Percentiles rank a stretch among this genome's conserved stretches.
These are phyloP conservation scores for Piscicola geometra DNA, from an alignment of 2,888 invertebrate species.

Conservation along the genomic window DNA sequence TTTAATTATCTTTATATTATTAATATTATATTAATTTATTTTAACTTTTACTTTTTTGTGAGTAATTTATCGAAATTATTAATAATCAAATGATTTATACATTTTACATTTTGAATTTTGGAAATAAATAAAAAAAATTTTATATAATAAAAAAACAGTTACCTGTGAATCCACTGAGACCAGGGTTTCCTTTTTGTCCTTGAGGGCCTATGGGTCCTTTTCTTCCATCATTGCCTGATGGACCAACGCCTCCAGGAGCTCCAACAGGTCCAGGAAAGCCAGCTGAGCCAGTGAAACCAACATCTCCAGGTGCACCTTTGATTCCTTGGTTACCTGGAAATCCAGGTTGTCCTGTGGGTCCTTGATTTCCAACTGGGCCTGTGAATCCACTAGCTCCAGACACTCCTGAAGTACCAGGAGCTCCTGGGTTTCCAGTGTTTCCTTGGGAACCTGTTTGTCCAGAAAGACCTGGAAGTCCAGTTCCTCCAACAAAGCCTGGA, in stretches of 20 bases:
- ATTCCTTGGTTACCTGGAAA: neutral
- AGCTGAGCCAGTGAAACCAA: neutral
- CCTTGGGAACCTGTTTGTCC: constrained; percentile 32
- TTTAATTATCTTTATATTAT: no score
- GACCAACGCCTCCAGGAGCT: neutral
- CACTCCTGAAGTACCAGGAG: constrained; percentile 18
- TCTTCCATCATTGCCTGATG: neutral
- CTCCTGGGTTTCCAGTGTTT: constrained; percentile 33
- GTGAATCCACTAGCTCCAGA: neutral
- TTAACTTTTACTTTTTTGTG: no score
- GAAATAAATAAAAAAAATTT: no score
- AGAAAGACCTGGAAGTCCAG: neutral
- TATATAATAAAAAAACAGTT: neutral
- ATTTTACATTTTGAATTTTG: no score
- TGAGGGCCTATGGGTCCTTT: neutral
- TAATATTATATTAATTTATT: no score
- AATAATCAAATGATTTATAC: no score
- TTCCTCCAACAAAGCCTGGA: neutral
- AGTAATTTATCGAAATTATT: no score
- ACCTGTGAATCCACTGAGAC: constrained; percentile 13
- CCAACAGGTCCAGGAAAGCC: neutral
- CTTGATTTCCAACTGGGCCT: constrained; percentile 10
- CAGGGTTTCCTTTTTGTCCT: constrained; percentile 1
- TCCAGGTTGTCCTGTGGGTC: constrained; percentile 21
- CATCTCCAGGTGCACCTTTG: constrained; percentile 2